Evolutionary conservation across 2,113 vertebrate species (phyloP).

Genomic region (Astatoreochromis straeleni): DNA sequence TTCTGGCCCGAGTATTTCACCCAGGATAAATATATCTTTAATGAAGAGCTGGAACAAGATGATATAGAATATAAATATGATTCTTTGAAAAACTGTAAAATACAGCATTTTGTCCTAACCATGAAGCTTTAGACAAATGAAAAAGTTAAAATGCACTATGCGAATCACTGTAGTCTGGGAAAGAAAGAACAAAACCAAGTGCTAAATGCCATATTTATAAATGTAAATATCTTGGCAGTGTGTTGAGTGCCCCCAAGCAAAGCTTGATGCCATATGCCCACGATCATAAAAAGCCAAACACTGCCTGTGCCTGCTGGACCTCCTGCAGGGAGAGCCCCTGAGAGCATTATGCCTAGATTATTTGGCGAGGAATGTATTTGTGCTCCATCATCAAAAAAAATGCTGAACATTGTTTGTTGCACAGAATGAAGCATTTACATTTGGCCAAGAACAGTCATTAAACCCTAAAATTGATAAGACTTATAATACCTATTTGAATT

Average conservation of each 20-base stretch:
- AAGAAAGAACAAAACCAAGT: background rate
- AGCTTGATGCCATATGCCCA: background rate
- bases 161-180: background rate
- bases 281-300: background rate
- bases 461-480: background rate
- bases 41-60: background rate
- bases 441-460: background rate
- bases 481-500: background rate
- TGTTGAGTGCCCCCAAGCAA: background rate
- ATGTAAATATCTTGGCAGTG: background rate
- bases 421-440: background rate
- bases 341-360: background rate
- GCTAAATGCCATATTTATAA: background rate
- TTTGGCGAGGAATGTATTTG: background rate
- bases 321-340: background rate
- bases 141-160: background rate
- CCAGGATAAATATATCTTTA: background rate
- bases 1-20: background rate
- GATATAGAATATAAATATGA: background rate
- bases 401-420: background rate
- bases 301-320: background rate
- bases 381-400: background rate
- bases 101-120: background rate
- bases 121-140: background rate
- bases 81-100: background rate